Percentiles rank a stretch among this genome's conserved stretches.
Evolutionary conservation across 2,888 invertebrate genomes (phyloP).

Genomic region (Uloborus plumipes): DNA sequence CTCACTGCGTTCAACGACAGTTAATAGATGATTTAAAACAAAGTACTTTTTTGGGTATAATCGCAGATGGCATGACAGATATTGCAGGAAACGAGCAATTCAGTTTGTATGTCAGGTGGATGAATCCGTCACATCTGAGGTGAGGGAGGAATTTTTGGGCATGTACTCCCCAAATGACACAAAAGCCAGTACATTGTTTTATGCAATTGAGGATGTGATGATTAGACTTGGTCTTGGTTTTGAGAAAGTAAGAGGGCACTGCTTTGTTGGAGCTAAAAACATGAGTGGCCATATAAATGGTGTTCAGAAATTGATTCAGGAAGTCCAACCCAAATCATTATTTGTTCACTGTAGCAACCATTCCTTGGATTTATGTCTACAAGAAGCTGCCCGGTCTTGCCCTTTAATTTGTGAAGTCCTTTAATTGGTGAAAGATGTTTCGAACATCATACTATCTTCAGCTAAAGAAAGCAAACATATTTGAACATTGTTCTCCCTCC

Average conservation of each 20-base stretch:
- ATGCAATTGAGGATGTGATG: background rate
- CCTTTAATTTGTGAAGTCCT: conserved; percentile 4
- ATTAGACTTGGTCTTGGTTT: background rate
- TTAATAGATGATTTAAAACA: background rate
- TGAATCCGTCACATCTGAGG: conserved; percentile 7
- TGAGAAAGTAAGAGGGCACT: background rate
- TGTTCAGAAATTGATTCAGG: background rate
- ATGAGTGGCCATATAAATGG: conserved; percentile 3
- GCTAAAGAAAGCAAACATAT: no score
- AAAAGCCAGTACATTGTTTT: background rate
- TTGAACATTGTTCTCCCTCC: background rate
- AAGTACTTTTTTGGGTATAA: conserved; percentile 21
- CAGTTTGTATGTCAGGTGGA: conserved; percentile 25
- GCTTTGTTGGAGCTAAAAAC: background rate
- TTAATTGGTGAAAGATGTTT: background rate
- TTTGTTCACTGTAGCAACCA: conserved; percentile 5
- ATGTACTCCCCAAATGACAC: background rate
- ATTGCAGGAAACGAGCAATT: conserved; percentile 50
- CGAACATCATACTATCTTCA: background rate
- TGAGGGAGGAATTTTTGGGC: background rate
- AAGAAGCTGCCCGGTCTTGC: conserved; percentile 5
- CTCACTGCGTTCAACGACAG: conserved; percentile 5
- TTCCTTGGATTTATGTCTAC: conserved; percentile 9
- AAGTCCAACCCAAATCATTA: background rate
- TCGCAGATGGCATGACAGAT: conserved; percentile 36